Evolutionary conservation across 2,797 vertebrate species (phyloP).

Genomic region (Platyrinchus mystaceus): DNA sequence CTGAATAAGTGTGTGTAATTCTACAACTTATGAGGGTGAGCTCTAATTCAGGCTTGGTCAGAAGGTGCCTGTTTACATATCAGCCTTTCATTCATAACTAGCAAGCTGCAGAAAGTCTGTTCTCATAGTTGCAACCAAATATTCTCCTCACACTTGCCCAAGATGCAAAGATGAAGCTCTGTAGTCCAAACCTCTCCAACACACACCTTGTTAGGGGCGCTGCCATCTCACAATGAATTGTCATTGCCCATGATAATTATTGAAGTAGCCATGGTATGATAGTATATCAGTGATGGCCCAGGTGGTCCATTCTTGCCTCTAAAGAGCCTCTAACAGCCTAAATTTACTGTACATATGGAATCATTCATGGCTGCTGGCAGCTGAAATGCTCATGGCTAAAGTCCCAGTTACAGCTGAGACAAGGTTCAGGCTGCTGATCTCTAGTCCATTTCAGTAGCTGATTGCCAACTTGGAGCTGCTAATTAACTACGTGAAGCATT

Average conservation of each 20-base stretch:
- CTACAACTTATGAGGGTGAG: neutral
- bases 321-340: neutral
- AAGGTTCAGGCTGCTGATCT: neutral
- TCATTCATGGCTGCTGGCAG: conserved; percentile 4
- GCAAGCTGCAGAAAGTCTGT: neutral
- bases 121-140: neutral
- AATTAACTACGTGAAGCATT: neutral
- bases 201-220: neutral
- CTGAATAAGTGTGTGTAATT: neutral
- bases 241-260: neutral
- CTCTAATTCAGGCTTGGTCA: neutral
- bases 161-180: neutral
- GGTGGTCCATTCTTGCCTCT: neutral
- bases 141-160: neutral
- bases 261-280: neutral
- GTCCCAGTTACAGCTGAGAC: conserved; percentile 26
- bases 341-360: conserved; percentile 9
- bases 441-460: neutral
- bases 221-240: neutral
- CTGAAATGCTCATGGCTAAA: neutral
- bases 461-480: neutral
- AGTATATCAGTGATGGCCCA: neutral
- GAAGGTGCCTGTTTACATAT: neutral
- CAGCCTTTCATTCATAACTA: neutral
- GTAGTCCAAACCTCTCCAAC: neutral